A percentile compares a stretch with the other conserved stretches of the same genome.
These are phyloP conservation scores for Grapholita molesta DNA, from an alignment of 1,140 invertebrate genomes.

Conservation along the genomic window DNA sequence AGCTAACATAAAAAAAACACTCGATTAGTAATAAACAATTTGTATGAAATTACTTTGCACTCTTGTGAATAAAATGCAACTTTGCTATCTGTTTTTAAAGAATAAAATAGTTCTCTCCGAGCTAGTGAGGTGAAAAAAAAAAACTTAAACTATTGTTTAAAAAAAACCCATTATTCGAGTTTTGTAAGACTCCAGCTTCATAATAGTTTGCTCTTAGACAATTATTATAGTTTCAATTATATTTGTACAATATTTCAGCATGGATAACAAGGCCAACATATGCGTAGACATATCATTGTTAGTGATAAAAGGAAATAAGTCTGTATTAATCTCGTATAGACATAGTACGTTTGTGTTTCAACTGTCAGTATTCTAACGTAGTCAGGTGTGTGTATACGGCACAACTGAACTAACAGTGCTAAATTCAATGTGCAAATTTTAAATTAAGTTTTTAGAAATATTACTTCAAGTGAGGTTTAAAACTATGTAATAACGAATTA, in stretches of 20 bases:
- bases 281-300: not conserved
- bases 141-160: too few relatives aligned
- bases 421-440: not conserved
- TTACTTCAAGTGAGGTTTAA: not conserved
- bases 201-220: not conserved
- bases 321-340: not conserved
- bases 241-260: conserved; percentile 10
- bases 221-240: not conserved
- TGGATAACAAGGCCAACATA: not conserved
- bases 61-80: too few relatives aligned
- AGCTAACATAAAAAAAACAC: too few relatives aligned
- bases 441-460: not conserved
- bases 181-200: not conserved
- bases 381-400: not conserved
- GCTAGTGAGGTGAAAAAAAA: too few relatives aligned
- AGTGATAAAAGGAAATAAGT: not conserved
- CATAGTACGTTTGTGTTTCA: not conserved
- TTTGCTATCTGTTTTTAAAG: too few relatives aligned
- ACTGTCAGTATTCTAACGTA: not conserved
- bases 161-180: not conserved
- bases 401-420: not conserved
- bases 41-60: too few relatives aligned
- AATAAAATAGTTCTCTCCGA: not conserved
- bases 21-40: too few relatives aligned
- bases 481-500: too few relatives aligned